Conservation (phyloP, 2,113 vertebrate species). For the Castor canadensis region DNA sequence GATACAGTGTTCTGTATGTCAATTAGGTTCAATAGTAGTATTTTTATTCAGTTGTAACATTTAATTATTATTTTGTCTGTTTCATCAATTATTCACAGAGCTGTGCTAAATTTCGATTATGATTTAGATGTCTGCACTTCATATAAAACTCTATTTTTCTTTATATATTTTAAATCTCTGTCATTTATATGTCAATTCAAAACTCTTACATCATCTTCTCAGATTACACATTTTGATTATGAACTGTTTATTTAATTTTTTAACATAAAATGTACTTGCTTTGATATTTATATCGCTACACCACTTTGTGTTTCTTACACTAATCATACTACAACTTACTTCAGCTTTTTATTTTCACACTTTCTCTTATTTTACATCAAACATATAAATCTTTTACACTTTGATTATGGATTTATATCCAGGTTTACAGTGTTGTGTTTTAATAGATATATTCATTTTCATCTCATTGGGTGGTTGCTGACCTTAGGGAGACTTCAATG, state of each 20-base stretch:
- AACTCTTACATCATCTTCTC: not conserved
- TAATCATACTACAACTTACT: not conserved
- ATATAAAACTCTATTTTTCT: not conserved
- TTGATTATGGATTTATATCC: not conserved
- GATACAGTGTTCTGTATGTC: not conserved
- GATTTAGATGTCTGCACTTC: not conserved
- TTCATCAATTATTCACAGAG: not conserved
- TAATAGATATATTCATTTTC: not conserved
- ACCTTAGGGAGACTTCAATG: not conserved
- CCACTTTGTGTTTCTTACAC: not conserved
- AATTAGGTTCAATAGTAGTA: not conserved
- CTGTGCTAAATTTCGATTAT: not conserved
- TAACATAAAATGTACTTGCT: too few relatives aligned
- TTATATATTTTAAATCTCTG: not conserved
- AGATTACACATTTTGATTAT: too few relatives aligned
- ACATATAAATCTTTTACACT: not conserved
- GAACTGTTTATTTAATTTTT: not conserved
- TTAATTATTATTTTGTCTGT: not conserved
- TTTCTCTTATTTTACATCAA: not conserved
- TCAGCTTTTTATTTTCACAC: not conserved
- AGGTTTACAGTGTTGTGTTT: not conserved
- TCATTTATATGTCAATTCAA: not conserved
- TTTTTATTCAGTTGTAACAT: not conserved
- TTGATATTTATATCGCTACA: not conserved
- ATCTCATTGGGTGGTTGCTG: too few relatives aligned